Conservation (phyloP, 2,888 invertebrate genomes). For the Campoplex nolae region DNA sequence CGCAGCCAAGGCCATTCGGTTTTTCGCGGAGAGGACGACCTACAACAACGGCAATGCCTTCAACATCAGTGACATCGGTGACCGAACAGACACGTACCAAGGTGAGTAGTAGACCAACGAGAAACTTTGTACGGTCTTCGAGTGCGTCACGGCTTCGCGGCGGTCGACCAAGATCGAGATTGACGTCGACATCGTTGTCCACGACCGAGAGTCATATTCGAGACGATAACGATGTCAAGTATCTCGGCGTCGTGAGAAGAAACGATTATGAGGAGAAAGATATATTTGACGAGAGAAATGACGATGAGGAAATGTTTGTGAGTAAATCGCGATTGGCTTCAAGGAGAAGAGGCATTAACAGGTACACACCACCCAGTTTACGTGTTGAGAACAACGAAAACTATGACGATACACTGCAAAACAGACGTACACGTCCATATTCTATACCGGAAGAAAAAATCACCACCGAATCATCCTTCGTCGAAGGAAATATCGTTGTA, state of each 20-base stretch:
- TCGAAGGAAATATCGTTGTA: slow-evolving; percentile 38
- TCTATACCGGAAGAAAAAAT: not conserved
- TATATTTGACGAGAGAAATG: slow-evolving; percentile 33
- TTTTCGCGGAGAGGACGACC: slow-evolving; percentile 85
- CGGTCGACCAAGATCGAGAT: slow-evolving; percentile 74
- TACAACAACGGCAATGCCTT: slow-evolving; percentile 74
- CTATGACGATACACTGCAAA: slow-evolving; percentile 17
- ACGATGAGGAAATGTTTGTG: slow-evolving; percentile 30
- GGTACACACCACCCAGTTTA: slow-evolving; percentile 71
- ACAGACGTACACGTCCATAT: slow-evolving; percentile 33
- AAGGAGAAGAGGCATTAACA: slow-evolving; percentile 70
- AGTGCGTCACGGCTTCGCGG: slow-evolving; percentile 77
- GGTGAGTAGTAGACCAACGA: slow-evolving; percentile 82
- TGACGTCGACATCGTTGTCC: slow-evolving; percentile 48
- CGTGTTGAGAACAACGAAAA: slow-evolving; percentile 40
- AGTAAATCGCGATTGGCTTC: slow-evolving; percentile 61
- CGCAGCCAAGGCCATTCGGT: slow-evolving; percentile 86
- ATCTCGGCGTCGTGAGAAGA: slow-evolving; percentile 29
- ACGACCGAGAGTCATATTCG: slow-evolving; percentile 41
- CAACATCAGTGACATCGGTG: slow-evolving; percentile 69
- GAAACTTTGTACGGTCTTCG: slow-evolving; percentile 81
- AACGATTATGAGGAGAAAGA: slow-evolving; percentile 42
- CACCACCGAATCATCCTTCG: slow-evolving; percentile 39
- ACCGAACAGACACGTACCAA: slow-evolving; percentile 78
- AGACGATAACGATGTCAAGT: slow-evolving; percentile 2